phyloP scores from a whole-genome alignment of 2,113 vertebrate species.

The Gavia stellata region DNA sequence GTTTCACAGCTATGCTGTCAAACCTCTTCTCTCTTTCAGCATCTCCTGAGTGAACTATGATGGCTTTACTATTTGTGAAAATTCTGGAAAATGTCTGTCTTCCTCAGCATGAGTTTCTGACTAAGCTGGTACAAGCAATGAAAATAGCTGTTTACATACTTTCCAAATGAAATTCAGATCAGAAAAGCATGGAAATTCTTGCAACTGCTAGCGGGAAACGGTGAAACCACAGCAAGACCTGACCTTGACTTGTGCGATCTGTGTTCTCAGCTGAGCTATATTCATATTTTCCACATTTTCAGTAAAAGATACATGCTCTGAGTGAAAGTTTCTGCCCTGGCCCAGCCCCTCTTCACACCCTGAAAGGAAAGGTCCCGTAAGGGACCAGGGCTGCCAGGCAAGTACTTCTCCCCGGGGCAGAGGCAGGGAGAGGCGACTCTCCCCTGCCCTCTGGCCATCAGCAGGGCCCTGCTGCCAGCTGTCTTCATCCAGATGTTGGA shows the following conservation, averaged over 20 bases:
- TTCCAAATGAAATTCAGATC: slow-evolving; percentile 52
- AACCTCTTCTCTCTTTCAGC: not conserved
- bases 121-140: not conserved
- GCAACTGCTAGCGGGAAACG: slow-evolving; percentile 2
- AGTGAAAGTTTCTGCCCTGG: not conserved
- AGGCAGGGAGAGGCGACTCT: rapidly evolving
- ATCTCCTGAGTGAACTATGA: not conserved
- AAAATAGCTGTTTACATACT: slow-evolving; percentile 49
- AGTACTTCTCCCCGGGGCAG: not conserved
- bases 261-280: slow-evolving; percentile 22
- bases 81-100: not conserved
- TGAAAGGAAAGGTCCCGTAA: not conserved
- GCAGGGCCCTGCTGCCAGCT: not conserved
- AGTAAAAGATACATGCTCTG: not conserved
- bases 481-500: not conserved
- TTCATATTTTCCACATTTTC: slow-evolving; percentile 28
- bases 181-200: slow-evolving; percentile 51
- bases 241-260: not conserved
- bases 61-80: slow-evolving; percentile 1
- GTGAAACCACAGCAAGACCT: slow-evolving; percentile 26
- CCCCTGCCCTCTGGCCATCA: not conserved
- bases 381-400: not conserved
- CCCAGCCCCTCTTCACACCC: not conserved
- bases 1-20: not conserved
- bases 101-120: slow-evolving; percentile 13